phyloP scores from a whole-genome alignment of 2,797 vertebrate species.

The Emydoidea blandingii region DNA sequence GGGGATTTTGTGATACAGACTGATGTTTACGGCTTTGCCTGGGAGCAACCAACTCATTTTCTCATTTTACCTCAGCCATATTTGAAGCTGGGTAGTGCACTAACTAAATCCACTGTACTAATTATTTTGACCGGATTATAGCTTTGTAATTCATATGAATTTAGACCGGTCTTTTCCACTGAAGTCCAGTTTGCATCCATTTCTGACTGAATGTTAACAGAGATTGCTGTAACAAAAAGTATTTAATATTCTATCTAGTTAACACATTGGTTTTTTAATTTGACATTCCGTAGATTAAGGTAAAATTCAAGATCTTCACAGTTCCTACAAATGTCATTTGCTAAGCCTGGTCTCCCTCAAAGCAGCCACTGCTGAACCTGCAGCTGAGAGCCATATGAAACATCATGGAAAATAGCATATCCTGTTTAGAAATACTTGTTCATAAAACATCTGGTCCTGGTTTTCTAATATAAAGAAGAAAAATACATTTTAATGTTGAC shows the following conservation, averaged over 20 bases:
- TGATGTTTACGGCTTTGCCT: background rate
- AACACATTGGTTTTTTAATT: background rate
- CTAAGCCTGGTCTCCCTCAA: background rate
- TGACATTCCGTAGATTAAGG: background rate
- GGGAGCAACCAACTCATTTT: background rate
- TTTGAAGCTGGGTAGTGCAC: background rate
- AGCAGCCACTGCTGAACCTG: background rate
- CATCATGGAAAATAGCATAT: background rate
- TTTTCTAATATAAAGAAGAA: background rate
- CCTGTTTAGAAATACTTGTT: background rate
- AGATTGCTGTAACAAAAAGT: background rate
- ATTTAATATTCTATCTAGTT: background rate
- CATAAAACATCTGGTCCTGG: conserved; percentile 28
- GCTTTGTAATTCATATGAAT: background rate
- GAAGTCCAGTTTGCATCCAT: background rate
- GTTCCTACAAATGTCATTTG: background rate
- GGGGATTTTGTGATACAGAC: no score
- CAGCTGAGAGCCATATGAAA: background rate
- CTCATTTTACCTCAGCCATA: background rate
- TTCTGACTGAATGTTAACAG: fast-evolving
- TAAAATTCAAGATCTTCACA: background rate
- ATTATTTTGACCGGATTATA: background rate
- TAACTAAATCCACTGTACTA: background rate
- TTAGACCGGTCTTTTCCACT: background rate
- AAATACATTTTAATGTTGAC: background rate